Base-by-base conservation (phyloP, 2,113 vertebrate genomes). In the Cettia cetti region DNA sequence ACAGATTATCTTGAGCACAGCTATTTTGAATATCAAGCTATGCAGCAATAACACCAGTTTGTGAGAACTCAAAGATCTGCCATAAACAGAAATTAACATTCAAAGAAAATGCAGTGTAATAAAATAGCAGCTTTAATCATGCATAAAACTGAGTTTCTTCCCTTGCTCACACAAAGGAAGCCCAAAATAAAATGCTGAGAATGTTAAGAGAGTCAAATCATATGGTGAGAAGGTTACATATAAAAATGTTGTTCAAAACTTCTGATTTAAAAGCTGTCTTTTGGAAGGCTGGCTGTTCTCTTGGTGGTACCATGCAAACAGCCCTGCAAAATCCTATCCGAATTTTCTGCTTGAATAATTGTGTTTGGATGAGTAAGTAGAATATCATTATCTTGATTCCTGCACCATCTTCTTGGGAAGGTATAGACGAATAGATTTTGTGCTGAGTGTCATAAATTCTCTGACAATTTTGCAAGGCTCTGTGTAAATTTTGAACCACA, bases 1-100 rank as follows among this genome's bases (percentile, higher is more conserved):
- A 53, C 79, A 81, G 71, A 94, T 96, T 94, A 89, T 93, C 93
- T 95, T 6, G 15, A 86, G 77, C 64, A 93, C 66, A 91, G 85
- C 80, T 95, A 45, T 88, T 94, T 83, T 96, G 90, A 94, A 86
- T 91, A 93, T 91, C 82, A 77, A 91, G 63, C 47, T 90, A 39
- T 35, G 60, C 60, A 78, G 85, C 90, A 83, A 31, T 86, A 86
- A 49, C 47, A 56, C 60, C 56, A 60, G 64, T 82, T 89, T 86
- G 87, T 90, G 92, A 61, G 75, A 86, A 92, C 88, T 81, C 72
- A 90, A 81, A 88, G 88, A 88, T 86, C 63, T 95, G 64, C 91
- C 71, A 71, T 86, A 90, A 95, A 93, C 52, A 95, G 76, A 93
- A 93, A 97, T 94, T 94, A 96, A 56, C 82, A 92, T 96, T 93